phyloP scores from a whole-genome alignment of 1,140 invertebrate genomes.

The Drosophila ambigua region DNA sequence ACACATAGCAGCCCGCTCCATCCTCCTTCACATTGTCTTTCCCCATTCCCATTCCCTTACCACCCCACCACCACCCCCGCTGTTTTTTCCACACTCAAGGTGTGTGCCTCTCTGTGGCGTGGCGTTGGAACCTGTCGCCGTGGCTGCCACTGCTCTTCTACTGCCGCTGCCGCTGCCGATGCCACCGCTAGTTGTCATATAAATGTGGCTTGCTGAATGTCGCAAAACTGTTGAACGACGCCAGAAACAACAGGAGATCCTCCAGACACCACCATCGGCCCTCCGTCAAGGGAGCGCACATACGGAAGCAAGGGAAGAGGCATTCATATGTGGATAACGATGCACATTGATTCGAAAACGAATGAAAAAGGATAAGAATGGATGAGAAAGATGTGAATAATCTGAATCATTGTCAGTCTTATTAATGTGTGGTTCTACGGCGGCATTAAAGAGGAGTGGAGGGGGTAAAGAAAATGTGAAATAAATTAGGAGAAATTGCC shows the following conservation, averaged over 20 bases:
- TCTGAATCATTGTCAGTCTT: no score
- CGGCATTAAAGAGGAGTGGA: no score
- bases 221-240: conserved; percentile 78
- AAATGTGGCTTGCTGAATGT: conserved; percentile 58
- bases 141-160: not conserved
- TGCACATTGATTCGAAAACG: not conserved
- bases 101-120: conserved; percentile 22
- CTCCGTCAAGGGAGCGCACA: not conserved
- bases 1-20: conserved; percentile 2
- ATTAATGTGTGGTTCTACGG: no score
- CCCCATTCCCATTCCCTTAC: conserved; percentile 12
- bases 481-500: no score
- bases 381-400: no score
- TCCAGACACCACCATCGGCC: not conserved
- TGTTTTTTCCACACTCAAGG: conserved; percentile 26
- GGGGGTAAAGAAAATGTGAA: no score
- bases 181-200: conserved; percentile 42
- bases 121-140: conserved; percentile 21
- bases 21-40: conserved; percentile 4
- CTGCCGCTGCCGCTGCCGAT: not conserved
- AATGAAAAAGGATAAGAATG: no score
- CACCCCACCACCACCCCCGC: not conserved
- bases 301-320: not conserved
- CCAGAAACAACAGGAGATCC: conserved; percentile 43
- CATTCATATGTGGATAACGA: not conserved